Percentiles rank a stretch among this genome's conserved stretches.
Conservation (phyloP, 1,140 invertebrate species). For the Drosophila obscura region DNA sequence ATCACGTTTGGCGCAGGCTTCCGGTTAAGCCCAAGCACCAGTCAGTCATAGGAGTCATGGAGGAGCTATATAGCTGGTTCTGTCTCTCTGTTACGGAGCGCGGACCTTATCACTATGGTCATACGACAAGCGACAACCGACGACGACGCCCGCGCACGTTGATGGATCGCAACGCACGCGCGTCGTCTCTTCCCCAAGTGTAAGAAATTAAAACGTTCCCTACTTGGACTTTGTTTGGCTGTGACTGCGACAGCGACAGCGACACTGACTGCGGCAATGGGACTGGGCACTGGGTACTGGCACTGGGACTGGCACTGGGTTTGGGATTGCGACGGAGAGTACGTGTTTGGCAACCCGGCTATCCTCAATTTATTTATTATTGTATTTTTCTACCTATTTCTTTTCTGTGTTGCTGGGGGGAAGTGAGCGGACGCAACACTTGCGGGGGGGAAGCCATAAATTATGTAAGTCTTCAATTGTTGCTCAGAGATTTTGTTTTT, state of each 20-base stretch:
- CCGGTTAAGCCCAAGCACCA: conserved; percentile 74
- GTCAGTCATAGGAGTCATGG: conserved; percentile 49
- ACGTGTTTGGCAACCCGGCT: conserved; percentile 76
- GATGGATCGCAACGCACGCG: conserved; percentile 77
- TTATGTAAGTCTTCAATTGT: conserved; percentile 71
- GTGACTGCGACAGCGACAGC: not conserved
- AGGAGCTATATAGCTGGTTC: conserved; percentile 33
- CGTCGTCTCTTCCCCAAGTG: conserved; percentile 65
- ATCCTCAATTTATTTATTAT: conserved; percentile 82
- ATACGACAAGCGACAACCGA: conserved; percentile 17
- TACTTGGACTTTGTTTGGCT: conserved; percentile 78
- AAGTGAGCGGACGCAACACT: conserved; percentile 12
- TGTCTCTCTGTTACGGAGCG: conserved; percentile 36
- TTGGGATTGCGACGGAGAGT: conserved; percentile 32
- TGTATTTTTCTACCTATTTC: conserved; percentile 59
- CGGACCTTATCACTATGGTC: conserved; percentile 57
- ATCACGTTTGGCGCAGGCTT: conserved; percentile 84
- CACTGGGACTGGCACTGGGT: conserved; percentile 3
- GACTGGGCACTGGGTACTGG: not conserved
- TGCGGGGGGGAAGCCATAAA: conserved; percentile 75
- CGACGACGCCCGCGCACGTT: conserved; percentile 73
- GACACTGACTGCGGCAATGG: not conserved
- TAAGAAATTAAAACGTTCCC: conserved; percentile 81
- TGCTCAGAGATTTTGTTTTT: conserved; percentile 30
- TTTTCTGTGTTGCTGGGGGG: conserved; percentile 32